Evolutionary conservation across 2,797 vertebrate genomes (phyloP).

Genomic region (Diplodus sargus): DNA sequence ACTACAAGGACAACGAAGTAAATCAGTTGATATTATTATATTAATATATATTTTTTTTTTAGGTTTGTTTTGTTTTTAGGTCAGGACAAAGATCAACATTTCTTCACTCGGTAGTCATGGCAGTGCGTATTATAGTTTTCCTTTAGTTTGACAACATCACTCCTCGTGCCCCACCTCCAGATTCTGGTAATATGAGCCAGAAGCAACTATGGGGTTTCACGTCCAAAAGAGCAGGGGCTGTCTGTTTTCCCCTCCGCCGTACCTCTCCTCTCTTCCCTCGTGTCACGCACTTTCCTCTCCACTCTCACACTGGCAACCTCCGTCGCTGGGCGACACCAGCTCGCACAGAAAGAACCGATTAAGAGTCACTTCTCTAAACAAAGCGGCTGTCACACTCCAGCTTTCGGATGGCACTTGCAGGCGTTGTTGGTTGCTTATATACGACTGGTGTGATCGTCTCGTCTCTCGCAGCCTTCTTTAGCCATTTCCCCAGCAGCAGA

Average conservation of each 20-base stretch:
- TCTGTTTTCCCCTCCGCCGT: conserved; percentile 82
- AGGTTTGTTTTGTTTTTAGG: neutral
- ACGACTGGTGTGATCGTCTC: conserved; percentile 20
- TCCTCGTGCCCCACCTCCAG: conserved; percentile 79
- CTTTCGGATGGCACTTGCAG: conserved; percentile 14
- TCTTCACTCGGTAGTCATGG: conserved; percentile 46
- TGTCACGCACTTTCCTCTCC: conserved; percentile 66
- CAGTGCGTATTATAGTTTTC: conserved; percentile 59
- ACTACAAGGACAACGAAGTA: neutral
- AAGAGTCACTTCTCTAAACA: conserved; percentile 42
- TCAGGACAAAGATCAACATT: conserved; percentile 26
- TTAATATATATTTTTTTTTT: neutral
- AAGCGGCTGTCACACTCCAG: neutral
- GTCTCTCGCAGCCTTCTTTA: conserved; percentile 60
- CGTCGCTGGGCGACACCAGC: conserved; percentile 56
- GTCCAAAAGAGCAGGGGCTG: conserved; percentile 83
- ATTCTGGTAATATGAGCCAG: conserved; percentile 85
- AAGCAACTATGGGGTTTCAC: conserved; percentile 82
- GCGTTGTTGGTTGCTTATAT: conserved; percentile 18
- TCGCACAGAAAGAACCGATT: conserved; percentile 41
- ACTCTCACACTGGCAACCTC: conserved; percentile 40
- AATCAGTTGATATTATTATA: neutral
- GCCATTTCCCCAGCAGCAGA: conserved; percentile 70
- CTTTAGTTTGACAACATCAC: conserved; percentile 70
- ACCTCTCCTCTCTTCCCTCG: conserved; percentile 71